Evolutionary conservation across 2,797 vertebrate species (phyloP).

Genomic region (Triplophysa bombifrons): DNA sequence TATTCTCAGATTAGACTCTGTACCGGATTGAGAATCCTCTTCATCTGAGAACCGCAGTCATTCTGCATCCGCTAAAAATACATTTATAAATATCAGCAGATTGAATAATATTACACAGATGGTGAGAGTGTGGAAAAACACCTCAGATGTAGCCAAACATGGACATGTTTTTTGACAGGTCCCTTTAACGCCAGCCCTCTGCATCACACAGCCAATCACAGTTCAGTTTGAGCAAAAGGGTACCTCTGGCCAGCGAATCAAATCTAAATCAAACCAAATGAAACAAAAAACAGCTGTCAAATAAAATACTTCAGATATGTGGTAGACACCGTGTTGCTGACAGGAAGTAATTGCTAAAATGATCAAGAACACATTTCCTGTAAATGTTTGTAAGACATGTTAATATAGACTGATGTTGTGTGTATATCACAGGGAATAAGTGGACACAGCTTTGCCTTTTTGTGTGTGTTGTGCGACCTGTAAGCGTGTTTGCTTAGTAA

Average conservation of each 20-base stretch:
- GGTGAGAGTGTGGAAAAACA: not conserved
- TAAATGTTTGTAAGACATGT: not conserved
- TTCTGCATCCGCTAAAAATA: not conserved
- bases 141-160: slow-evolving; percentile 14
- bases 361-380: not conserved
- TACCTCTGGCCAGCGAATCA: not conserved
- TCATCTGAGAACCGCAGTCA: not conserved
- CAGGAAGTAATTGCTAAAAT: not conserved
- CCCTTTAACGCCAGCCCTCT: not conserved
- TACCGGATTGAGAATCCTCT: slow-evolving; percentile 22
- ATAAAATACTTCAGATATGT: not conserved
- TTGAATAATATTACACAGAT: slow-evolving; percentile 30
- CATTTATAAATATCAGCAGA: not conserved
- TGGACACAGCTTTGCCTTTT: not conserved
- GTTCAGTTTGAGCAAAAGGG: not conserved
- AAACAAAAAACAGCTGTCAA: not conserved
- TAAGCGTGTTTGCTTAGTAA: not conserved
- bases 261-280: not conserved
- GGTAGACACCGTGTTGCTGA: not conserved
- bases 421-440: not conserved
- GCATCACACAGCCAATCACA: slow-evolving; percentile 23
- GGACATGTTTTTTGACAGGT: not conserved
- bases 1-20: slow-evolving; percentile 21
- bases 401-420: not conserved
- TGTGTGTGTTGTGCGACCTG: not conserved